Percentiles rank a stretch among this genome's conserved stretches.
These are phyloP conservation scores for Amblyraja radiata DNA, from an alignment of 2,797 vertebrate species.

Conservation along the genomic window DNA sequence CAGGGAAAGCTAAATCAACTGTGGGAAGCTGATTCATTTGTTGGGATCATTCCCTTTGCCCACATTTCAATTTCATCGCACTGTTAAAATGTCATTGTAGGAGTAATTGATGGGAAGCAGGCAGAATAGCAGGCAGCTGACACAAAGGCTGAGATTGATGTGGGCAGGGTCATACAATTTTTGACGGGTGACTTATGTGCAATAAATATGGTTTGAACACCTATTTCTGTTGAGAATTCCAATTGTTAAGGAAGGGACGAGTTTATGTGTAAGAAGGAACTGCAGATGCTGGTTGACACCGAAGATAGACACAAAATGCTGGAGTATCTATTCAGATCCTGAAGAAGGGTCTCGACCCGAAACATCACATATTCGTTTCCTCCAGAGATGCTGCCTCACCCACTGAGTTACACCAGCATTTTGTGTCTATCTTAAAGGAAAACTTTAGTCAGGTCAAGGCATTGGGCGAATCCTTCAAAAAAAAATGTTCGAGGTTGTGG, in stretches of 20 bases:
- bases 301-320: too few species aligned
- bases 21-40: neutral
- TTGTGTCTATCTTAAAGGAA: too few species aligned
- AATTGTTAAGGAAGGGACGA: neutral
- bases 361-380: too few species aligned
- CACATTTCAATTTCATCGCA: neutral
- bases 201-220: neutral
- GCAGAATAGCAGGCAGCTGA: neutral
- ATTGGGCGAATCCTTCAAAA: neutral
- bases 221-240: neutral
- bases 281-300: too few species aligned
- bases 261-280: too few species aligned
- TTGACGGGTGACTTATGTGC: neutral
- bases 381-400: too few species aligned
- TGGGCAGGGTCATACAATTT: neutral
- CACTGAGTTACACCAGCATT: too few species aligned
- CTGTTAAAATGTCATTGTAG: neutral
- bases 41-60: neutral
- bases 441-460: neutral
- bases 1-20: neutral
- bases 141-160: neutral
- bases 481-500: neutral
- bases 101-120: neutral
- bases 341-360: too few species aligned
- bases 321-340: too few species aligned